These are phyloP conservation scores for Clarias pachynema DNA, from an alignment of 2,797 vertebrate genomes.

Conservation along the genomic window DNA sequence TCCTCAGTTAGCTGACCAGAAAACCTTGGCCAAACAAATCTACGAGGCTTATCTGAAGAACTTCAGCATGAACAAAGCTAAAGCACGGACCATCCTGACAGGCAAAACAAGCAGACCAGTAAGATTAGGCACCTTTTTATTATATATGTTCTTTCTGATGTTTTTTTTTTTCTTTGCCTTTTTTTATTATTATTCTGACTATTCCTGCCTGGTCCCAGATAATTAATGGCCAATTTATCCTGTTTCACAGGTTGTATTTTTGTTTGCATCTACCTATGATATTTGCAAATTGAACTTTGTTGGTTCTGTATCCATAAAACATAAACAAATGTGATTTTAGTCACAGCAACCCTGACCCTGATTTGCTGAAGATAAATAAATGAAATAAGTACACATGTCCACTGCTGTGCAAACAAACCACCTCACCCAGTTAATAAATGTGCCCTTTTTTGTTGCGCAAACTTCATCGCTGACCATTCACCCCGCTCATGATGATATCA, in stretches of 20 bases:
- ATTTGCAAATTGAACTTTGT: background rate
- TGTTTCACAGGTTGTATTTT: background rate
- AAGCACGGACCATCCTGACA: constrained; percentile 91
- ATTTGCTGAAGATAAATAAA: background rate
- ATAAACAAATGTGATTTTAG: background rate
- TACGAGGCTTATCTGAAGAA: constrained; percentile 96
- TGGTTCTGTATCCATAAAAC: background rate
- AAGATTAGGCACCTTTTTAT: constrained; percentile 62
- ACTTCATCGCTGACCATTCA: background rate
- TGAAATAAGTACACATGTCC: background rate
- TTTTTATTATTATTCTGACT: background rate
- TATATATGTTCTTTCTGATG: background rate
- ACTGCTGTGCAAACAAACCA: background rate
- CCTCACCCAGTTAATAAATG: background rate
- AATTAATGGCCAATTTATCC: background rate
- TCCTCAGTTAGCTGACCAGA: constrained; percentile 87
- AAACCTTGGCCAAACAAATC: constrained; percentile 90
- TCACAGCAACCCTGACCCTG: background rate
- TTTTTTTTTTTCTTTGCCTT: background rate
- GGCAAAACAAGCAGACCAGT: constrained; percentile 93
- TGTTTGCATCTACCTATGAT: background rate
- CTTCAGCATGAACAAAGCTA: constrained; percentile 98
- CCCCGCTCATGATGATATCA: background rate
- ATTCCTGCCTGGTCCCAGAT: too few species aligned
- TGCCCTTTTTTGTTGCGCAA: background rate